Conservation (phyloP, 92 coral and sea anemone species). For the Epizoanthus ramosus region DNA sequence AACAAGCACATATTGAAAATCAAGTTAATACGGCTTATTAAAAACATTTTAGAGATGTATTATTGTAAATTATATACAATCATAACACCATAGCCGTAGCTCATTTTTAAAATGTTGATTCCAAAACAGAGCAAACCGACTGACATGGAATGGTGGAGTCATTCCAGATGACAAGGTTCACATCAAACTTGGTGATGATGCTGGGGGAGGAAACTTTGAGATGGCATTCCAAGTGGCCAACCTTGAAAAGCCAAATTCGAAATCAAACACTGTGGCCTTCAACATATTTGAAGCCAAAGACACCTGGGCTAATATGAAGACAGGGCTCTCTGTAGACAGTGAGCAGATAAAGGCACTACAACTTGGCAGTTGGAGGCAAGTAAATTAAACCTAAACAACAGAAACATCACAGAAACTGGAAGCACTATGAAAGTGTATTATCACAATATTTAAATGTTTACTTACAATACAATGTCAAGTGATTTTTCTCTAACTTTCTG, state of each 20-base stretch:
- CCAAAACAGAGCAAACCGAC: background rate
- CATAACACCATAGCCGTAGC: too few species aligned
- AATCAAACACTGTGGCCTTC: background rate
- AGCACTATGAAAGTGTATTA: too few species aligned
- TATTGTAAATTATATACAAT: too few species aligned
- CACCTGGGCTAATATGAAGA: background rate
- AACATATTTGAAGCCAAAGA: conserved; percentile 5
- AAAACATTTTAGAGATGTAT: too few species aligned
- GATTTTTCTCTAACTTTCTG: background rate
- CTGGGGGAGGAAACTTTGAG: conserved; percentile 20
- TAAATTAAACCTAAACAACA: too few species aligned
- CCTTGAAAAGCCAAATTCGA: conserved; percentile 15
- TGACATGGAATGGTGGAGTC: background rate
- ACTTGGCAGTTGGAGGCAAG: conserved; percentile 35
- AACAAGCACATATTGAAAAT: too few species aligned
- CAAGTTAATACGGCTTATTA: too few species aligned
- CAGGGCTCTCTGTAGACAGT: background rate
- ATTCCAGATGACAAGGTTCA: conserved; percentile 40
- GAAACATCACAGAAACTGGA: too few species aligned
- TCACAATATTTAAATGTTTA: background rate
- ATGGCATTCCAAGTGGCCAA: conserved; percentile 22
- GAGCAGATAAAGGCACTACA: conserved; percentile 5
- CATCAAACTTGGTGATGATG: conserved; percentile 42
- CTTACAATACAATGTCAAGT: background rate
- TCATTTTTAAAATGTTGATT: too few species aligned